Percentiles rank a stretch among this genome's conserved stretches.
These are phyloP conservation scores for Drosophila punjabiensis DNA, from an alignment of 1,140 invertebrate species.

Conservation along the genomic window DNA sequence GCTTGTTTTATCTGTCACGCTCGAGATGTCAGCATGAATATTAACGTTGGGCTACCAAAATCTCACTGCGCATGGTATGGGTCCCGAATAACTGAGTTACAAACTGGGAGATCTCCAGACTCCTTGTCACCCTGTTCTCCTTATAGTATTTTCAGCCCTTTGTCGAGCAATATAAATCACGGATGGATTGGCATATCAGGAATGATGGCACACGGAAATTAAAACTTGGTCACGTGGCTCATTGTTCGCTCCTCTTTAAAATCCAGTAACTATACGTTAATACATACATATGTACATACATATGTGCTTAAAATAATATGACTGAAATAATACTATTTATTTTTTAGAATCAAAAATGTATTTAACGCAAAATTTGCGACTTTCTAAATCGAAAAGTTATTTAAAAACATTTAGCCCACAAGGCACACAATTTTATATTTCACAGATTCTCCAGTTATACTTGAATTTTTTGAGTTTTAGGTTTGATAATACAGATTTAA, in stretches of 20 bases:
- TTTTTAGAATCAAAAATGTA: neutral
- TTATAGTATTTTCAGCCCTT: neutral
- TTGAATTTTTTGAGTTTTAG: neutral
- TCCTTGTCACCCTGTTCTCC: neutral
- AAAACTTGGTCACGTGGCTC: conserved; percentile 32
- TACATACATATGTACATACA: neutral
- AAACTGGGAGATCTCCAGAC: neutral
- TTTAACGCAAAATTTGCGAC: neutral
- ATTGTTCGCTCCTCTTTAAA: conserved; percentile 20
- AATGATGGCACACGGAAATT: neutral
- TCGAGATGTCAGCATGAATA: conserved; percentile 64
- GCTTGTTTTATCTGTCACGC: conserved; percentile 62
- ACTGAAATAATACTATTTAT: neutral
- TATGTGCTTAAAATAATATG: neutral
- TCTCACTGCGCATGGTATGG: neutral
- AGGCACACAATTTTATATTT: no score
- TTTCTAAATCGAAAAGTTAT: no score
- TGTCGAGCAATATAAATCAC: neutral
- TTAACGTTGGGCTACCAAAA: conserved; percentile 21
- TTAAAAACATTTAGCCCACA: no score
- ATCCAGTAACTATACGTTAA: neutral
- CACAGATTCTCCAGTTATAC: no score
- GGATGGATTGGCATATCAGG: neutral
- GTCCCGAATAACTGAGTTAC: neutral
- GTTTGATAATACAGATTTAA: neutral